Evolutionary conservation across 2,113 vertebrate genomes (phyloP).

Genomic region (Lipophrys pholis): DNA sequence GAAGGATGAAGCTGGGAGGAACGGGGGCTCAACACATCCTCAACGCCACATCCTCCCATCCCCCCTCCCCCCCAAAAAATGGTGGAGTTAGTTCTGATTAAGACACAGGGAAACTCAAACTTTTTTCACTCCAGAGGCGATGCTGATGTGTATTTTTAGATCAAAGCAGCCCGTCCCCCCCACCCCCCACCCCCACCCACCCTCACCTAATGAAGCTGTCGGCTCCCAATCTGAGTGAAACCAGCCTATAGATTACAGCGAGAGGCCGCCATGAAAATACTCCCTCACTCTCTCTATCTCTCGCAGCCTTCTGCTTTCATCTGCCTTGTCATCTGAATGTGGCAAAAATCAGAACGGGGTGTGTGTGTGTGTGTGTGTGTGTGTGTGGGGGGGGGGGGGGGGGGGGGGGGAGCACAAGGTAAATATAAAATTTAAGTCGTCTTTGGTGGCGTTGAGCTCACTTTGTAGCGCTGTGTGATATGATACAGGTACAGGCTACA

Average conservation of each 20-base stretch:
- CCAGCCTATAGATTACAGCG: constrained; percentile 69
- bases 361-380: too few species aligned
- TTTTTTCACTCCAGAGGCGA: constrained; percentile 67
- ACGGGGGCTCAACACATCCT: constrained; percentile 42
- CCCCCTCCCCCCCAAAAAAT: constrained; percentile 9
- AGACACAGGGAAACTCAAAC: constrained; percentile 69
- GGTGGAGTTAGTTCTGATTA: constrained; percentile 51
- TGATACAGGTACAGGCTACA: constrained; percentile 47
- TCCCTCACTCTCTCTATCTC: constrained; percentile 18
- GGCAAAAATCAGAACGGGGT: constrained; percentile 20
- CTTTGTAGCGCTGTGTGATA: constrained; percentile 47
- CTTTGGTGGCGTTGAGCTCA: constrained; percentile 40
- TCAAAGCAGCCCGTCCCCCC: constrained; percentile 67
- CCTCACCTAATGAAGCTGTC: constrained; percentile 80
- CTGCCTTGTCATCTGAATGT: constrained; percentile 56
- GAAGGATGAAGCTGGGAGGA: constrained; percentile 31
- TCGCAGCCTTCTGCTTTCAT: constrained; percentile 57
- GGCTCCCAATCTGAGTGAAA: constrained; percentile 69
- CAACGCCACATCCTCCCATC: constrained; percentile 29
- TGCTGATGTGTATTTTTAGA: constrained; percentile 78
- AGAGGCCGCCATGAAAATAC: constrained; percentile 43
- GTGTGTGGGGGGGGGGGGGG: too few species aligned
- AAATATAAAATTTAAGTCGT: constrained; percentile 51
- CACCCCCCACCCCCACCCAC: neutral
- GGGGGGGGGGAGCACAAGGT: constrained; percentile 10